Base-by-base conservation (phyloP, 2,888 invertebrate genomes). In the Phasia obesa region DNA sequence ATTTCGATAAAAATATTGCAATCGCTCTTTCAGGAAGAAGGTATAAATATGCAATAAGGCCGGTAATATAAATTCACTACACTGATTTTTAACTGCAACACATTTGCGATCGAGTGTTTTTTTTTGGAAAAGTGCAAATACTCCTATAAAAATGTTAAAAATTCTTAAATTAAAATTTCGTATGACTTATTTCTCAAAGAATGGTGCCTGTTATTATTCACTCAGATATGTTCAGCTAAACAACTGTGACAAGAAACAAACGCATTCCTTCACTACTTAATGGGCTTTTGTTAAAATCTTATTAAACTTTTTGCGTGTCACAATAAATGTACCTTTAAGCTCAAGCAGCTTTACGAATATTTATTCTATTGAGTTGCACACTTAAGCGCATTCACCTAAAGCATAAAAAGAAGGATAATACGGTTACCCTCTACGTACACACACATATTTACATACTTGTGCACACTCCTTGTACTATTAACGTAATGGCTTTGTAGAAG, bases 371-470 rank as follows among this genome's bases (percentile, higher is more conserved):
- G 87, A 89, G 88, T 88, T 88, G 87, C 86, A 89, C 87, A 89
- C 88, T 89, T 88, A 86, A 88, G 89, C 86, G 87, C 88, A 88
- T 88, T 88, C 88, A 86, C 87, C 88, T 86, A 85, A 59, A 89
- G 88, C 86, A 87, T 84, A 88, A 88, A 49, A 51, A 87, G 85
- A 87, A n/a, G 86, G 87, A 89, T 88, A 88, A 88, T 87, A 85
- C 86, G 88, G 85, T 86, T 87, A 87, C 87, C 85, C 85, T 55
- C 25, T 27, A 19, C 11, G 23, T 25, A 7, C 47, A 59, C 38
- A 42, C 2, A 35, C 1, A 55, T 23, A 0, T 5, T 9, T 6
- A 25, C 2, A 27, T 47, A 13, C 6, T 67, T 53, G 9, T 35
- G 1, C 74, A 74, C 62, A 80, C 74, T 74, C 35, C 74, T 70